These are phyloP conservation scores for Trinectes maculatus DNA, from an alignment of 2,113 vertebrate species.

Conservation along the genomic window DNA sequence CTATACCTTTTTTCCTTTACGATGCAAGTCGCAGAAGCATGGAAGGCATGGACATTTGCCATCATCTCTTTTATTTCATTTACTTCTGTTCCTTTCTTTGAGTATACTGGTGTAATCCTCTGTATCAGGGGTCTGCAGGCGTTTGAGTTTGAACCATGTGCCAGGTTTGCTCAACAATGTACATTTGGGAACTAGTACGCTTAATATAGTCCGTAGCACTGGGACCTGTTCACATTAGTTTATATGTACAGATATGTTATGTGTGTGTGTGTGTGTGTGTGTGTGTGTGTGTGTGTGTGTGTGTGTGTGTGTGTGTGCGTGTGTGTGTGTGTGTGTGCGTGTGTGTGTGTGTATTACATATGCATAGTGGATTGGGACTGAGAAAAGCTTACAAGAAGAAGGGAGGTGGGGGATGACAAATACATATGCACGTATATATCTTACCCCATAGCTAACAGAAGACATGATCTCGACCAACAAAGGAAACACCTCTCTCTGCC, in stretches of 20 bases:
- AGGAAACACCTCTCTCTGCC: conserved; percentile 48
- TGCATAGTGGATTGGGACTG: neutral
- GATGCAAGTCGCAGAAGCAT: conserved; percentile 68
- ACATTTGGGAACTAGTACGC: neutral
- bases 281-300: too few relatives aligned
- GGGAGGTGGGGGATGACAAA: too few relatives aligned
- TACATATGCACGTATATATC: conserved; percentile 5
- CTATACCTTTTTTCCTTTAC: conserved; percentile 27
- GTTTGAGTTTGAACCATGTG: conserved; percentile 7
- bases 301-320: too few relatives aligned
- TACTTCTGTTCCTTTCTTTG: conserved; percentile 7
- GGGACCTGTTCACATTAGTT: too few relatives aligned
- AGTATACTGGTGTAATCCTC: neutral
- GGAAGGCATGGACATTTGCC: conserved; percentile 71
- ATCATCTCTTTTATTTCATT: conserved; percentile 40
- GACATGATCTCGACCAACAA: conserved; percentile 15
- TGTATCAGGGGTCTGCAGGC: conserved; percentile 32
- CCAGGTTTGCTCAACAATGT: neutral
- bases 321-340: too few relatives aligned
- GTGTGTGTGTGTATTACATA: too few relatives aligned
- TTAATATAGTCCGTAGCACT: too few relatives aligned
- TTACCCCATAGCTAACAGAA: conserved; percentile 1
- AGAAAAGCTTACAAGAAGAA: too few relatives aligned
- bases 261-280: too few relatives aligned
- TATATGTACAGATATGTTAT: too few relatives aligned